A percentile compares a stretch with the other conserved stretches of the same genome.
These are phyloP conservation scores for Tympanuchus pallidicinctus DNA, from an alignment of 2,113 vertebrate species.

Conservation along the genomic window DNA sequence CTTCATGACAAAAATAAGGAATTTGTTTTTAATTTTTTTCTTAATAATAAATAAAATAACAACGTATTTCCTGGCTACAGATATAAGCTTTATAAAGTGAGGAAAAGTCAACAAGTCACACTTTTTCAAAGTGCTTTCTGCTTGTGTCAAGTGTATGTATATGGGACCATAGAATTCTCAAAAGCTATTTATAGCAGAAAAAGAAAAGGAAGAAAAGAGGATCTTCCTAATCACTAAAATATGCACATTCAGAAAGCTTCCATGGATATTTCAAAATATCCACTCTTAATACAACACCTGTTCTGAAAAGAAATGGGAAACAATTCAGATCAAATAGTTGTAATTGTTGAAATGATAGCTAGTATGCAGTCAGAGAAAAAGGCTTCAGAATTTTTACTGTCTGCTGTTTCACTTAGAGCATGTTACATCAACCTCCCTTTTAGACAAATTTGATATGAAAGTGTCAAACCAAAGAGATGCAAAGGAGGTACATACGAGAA, in stretches of 20 bases:
- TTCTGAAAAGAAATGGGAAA: not conserved
- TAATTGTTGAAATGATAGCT: not conserved
- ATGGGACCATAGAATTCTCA: not conserved
- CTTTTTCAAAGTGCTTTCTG: not conserved
- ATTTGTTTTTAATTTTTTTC: not conserved
- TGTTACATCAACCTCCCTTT: not conserved
- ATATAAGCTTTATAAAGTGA: not conserved
- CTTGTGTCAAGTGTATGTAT: not conserved
- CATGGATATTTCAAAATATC: not conserved
- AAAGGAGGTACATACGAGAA: not conserved
- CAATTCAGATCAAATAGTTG: not conserved
- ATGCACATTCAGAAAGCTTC: not conserved
- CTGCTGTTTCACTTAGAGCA: not conserved
- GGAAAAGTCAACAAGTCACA: not conserved
- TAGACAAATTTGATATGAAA: not conserved
- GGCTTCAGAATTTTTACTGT: not conserved
- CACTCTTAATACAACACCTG: not conserved
- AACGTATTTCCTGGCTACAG: not conserved
- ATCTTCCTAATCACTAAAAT: not conserved
- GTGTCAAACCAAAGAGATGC: not conserved
- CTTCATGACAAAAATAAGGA: not conserved
- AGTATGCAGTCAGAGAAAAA: not conserved
- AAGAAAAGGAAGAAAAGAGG: not conserved
- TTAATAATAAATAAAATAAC: not conserved
- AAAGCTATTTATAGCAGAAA: not conserved